These are phyloP conservation scores for Synodontis membranacea DNA, from an alignment of 2,113 vertebrate species.

Conservation along the genomic window DNA sequence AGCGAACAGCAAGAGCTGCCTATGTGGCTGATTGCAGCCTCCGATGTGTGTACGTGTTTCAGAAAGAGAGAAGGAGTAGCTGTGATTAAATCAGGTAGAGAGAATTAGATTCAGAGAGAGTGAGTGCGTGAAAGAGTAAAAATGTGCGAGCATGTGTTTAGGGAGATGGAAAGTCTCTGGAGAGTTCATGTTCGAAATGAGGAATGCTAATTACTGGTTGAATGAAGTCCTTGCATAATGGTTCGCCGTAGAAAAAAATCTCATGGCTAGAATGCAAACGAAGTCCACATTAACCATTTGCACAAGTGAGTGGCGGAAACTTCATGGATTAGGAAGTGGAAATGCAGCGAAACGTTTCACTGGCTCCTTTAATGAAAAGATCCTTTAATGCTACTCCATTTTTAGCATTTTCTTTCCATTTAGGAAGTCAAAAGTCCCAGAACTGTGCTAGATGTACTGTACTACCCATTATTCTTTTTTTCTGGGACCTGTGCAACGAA, in stretches of 20 bases:
- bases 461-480: not conserved
- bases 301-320: not conserved
- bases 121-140: not conserved
- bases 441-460: not conserved
- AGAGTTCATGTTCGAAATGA: not conserved
- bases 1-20: not conserved
- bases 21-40: not conserved
- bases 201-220: slow-evolving; percentile 28
- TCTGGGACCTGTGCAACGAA: not conserved
- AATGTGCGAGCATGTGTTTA: slow-evolving; percentile 7
- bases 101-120: not conserved
- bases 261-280: not conserved
- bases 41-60: not conserved
- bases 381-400: not conserved
- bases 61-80: not conserved
- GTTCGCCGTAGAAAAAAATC: not conserved
- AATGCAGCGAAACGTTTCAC: not conserved
- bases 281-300: not conserved
- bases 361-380: not conserved
- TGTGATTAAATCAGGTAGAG: slow-evolving; percentile 31
- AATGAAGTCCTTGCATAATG: slow-evolving; percentile 19
- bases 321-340: not conserved
- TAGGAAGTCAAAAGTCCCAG: not conserved
- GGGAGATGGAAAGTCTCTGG: slow-evolving; percentile 4
- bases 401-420: not conserved